Evolutionary conservation across 2,888 invertebrate genomes (phyloP), one percentile per base, ranked within the genome.

Genomic region (Ischnura elegans): DNA sequence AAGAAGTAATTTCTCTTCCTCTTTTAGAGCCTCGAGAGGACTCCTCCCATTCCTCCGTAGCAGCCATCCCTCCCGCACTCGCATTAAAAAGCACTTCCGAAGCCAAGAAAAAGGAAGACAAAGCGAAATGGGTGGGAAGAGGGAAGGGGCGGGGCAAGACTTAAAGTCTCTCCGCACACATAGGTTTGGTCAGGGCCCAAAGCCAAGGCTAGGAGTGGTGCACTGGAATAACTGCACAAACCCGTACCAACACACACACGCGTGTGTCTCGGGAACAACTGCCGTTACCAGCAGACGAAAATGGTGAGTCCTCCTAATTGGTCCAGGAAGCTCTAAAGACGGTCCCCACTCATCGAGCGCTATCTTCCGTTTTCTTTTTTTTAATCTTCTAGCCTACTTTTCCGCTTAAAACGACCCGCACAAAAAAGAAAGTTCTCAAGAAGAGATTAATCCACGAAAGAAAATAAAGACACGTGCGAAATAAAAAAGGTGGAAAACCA

Each of bases 41-140:
- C 36, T 76, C 76, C 76, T 36, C 76, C 29, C 76, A 76, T 76
- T 76, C 29, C 76, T 36, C 76, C 76, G 76, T 36, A 25, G 61
- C 4, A 47, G 61, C 2, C 61, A 61, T 61, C 61, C 19, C 76
- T 13, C 36, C 76, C n/a, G 36, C 36, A 3, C 13, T 10, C 29
- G 36, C 76, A 76, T 76, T 76, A 76, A 76, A 76, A 76, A 76
- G 76, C 76, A 76, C 76, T 76, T 76, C 76, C 36, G 76, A n/a
- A n/a, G 51, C 29, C 13, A 36, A 76, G 76, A n/a, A n/a, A 61
- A 25, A 61, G 19, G 16, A 61, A n/a, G 61, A 61, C 25, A 61
- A 61, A n/a, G n/a, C 36, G 16, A 36, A 76, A 76, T 29, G n/a
- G 36, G 36, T 76, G 76, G 76, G 2, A 1, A 10, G 76, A 6